These are phyloP conservation scores for Eulemur albifrons DNA, from an alignment of 2,797 vertebrate species.

Conservation along the genomic window DNA sequence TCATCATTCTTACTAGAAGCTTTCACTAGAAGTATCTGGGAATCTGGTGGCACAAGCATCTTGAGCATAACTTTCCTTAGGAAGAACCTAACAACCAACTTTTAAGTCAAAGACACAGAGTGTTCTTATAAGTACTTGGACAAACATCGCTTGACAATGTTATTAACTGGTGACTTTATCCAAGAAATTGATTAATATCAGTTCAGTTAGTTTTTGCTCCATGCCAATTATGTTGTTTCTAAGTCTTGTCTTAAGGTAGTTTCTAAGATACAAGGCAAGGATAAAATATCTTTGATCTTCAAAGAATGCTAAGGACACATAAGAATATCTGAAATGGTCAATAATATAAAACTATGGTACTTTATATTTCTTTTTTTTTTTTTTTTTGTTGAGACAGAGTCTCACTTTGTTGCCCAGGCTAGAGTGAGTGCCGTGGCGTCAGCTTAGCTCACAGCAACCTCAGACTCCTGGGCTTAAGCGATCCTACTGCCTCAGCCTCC, in stretches of 20 bases:
- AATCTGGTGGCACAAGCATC: background rate
- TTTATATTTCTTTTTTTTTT: conserved; percentile 41
- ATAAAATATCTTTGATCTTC: conserved; percentile 20
- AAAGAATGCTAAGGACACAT: background rate
- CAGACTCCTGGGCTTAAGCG: no score
- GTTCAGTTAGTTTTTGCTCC: background rate
- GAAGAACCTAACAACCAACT: background rate
- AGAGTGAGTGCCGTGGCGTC: no score
- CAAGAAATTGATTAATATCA: background rate
- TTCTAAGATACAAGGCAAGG: conserved; percentile 22
- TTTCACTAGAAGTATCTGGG: conserved; percentile 46
- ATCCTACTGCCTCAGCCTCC: no score
- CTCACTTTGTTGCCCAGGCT: no score
- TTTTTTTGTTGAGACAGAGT: no score
- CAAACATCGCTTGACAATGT: background rate
- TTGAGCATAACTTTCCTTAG: conserved; percentile 23
- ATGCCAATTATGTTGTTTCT: background rate
- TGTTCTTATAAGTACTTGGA: conserved; percentile 22
- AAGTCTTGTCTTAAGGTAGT: conserved; percentile 1
- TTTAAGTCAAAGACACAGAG: conserved; percentile 24
- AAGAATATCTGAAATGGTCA: background rate
- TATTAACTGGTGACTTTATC: background rate
- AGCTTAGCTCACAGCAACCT: no score
- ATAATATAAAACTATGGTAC: background rate
- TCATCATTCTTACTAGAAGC: background rate